Evolutionary conservation across 2,113 vertebrate species (phyloP), one percentile per base, ranked within the genome.

Genomic region (Alouatta palliata): DNA sequence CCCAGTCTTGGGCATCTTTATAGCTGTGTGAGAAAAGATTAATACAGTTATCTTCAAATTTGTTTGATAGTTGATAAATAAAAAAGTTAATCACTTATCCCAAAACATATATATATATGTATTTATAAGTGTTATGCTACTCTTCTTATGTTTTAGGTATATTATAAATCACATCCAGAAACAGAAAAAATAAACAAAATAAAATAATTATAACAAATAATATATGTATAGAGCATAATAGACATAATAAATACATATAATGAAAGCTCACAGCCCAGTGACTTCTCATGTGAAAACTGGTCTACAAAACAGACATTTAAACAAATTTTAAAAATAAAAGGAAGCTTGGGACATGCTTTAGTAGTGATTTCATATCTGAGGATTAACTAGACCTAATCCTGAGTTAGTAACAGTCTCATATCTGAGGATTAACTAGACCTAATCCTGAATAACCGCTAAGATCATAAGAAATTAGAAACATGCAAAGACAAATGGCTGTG

Each of bases 61-160:
- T 75, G 64, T 90, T 82, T 87, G 13, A 58, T 5, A 71, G 10
- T 23, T 58, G 52, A 77, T 87, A 84, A 40, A 66, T 87, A 73
- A 81, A 84, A 90, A 81, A 89, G 80, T 14, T 85, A 91, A 81
- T 89, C 52, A 66, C n/a, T 91, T 37, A 90, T 85, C 30, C 71
- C 40, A 81, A 68, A 17, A 61, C 75, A 54, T 75, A 43, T 43
- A 76, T 76, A 43, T 43, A 76, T 76, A 90, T 84, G 56, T 94
- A 93, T 75, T 73, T 61, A 77, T 37, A 58, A 71, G 11, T 89
- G 30, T 70, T 81, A 70, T 61, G 40, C 5, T 70, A 82, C 70
- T 61, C 47, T 94, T n/a, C 61, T 85, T 73, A 76, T 52, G 20
- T 61, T 77, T 90, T 85, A 66, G 8, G 27, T 19, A 6, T 93